These are phyloP conservation scores for Cistogaster globosa DNA, from an alignment of 2,888 invertebrate genomes.

Conservation along the genomic window DNA sequence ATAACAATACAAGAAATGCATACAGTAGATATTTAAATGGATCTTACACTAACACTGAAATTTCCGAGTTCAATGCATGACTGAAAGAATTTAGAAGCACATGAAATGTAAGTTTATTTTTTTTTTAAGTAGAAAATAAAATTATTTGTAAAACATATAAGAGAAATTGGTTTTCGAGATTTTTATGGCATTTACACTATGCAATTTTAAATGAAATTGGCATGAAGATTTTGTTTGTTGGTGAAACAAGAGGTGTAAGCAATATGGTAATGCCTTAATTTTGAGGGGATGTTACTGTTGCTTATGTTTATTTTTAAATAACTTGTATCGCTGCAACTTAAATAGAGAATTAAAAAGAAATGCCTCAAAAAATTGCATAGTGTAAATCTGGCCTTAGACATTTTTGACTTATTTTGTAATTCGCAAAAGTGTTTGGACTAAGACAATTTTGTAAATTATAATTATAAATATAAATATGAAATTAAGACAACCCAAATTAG, in stretches of 20 bases:
- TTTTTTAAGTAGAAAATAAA: background rate
- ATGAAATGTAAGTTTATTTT: slow-evolving; percentile 25
- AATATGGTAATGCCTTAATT: no score
- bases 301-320: no score
- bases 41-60: slow-evolving; percentile 83
- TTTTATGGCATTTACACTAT: no score
- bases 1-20: slow-evolving; percentile 30
- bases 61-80: slow-evolving; percentile 85
- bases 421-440: background rate
- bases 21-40: slow-evolving; percentile 60
- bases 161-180: background rate
- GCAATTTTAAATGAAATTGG: no score
- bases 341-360: no score
- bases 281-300: no score
- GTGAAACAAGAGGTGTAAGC: no score
- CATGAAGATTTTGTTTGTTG: no score
- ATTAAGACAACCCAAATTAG: slow-evolving; percentile 11
- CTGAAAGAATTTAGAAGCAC: slow-evolving; percentile 83
- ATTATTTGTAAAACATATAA: slow-evolving; percentile 33
- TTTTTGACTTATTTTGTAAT: no score
- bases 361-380: no score
- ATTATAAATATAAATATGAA: background rate
- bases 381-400: no score
- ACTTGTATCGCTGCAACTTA: no score
- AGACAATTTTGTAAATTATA: background rate